A percentile compares a stretch with the other conserved stretches of the same genome.
Evolutionary conservation across 30 jellyfish, hydroid and myxozoan genomes (phyloP).

Genomic region (Phacellophora camtschatica): DNA sequence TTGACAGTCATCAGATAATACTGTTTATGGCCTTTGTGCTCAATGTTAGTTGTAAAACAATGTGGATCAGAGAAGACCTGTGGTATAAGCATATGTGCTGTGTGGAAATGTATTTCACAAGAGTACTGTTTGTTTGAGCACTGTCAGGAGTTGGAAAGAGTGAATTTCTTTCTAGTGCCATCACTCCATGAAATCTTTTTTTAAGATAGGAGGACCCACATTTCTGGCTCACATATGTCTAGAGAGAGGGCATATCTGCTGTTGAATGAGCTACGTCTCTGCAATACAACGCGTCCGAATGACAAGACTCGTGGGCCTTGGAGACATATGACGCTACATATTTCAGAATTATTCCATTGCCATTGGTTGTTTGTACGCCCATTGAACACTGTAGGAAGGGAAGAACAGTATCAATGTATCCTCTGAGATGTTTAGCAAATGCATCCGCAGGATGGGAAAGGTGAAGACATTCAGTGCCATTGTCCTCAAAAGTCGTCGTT

Average conservation of each 20-base stretch:
- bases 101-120: background rate
- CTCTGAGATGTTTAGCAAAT: slow-evolving; percentile 8
- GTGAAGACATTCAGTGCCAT: background rate
- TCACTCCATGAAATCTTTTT: background rate
- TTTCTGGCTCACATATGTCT: slow-evolving; percentile 6
- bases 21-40: background rate
- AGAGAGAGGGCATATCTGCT: background rate
- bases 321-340: slow-evolving; percentile 27
- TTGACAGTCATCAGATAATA: background rate
- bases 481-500: background rate
- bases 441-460: slow-evolving; percentile 6
- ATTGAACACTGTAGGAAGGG: slow-evolving; percentile 30
- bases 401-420: slow-evolving; percentile 29
- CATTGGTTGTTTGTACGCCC: slow-evolving; percentile 50
- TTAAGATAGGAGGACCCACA: slow-evolving; percentile 5
- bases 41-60: background rate
- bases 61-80: background rate
- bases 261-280: background rate
- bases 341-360: slow-evolving; percentile 15
- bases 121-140: background rate
- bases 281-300: background rate
- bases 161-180: background rate
- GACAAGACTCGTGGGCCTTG: background rate
- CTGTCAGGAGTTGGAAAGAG: background rate
- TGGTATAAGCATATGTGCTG: slow-evolving; percentile 3